Conservation (phyloP, 92 coral and sea anemone genomes). For the Plumapathes pennacea region DNA sequence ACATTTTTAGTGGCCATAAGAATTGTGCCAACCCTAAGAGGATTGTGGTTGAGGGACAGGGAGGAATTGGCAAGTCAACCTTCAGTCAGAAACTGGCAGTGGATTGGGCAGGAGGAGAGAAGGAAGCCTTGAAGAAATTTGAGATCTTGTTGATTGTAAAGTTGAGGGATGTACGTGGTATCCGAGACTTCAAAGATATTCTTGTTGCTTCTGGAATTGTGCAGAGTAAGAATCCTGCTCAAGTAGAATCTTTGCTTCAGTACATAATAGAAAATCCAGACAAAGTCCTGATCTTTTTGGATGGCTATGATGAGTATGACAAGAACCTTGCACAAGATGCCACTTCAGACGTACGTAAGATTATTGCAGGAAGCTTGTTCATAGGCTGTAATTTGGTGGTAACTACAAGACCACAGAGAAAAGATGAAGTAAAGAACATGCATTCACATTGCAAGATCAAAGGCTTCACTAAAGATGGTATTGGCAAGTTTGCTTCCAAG, state of each 20-base stretch:
- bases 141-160: slow-evolving; percentile 4
- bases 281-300: slow-evolving; percentile 11
- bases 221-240: not conserved
- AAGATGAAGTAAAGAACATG: not conserved
- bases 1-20: not conserved
- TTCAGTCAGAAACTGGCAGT: slow-evolving; percentile 23
- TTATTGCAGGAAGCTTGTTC: slow-evolving; percentile 1
- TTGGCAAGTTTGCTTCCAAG: not conserved
- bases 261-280: slow-evolving; percentile 16
- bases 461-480: not conserved
- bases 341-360: not conserved
- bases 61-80: slow-evolving; percentile 15
- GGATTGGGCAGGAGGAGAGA: slow-evolving; percentile 13
- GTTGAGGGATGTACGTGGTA: slow-evolving; percentile 10
- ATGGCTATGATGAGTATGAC: slow-evolving; percentile 17
- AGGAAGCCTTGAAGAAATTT: not conserved
- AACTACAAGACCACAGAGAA: slow-evolving; percentile 3
- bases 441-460: slow-evolving; percentile 6
- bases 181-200: not conserved
- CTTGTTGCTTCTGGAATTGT: not conserved
- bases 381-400: slow-evolving; percentile 2
- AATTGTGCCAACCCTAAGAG: not conserved
- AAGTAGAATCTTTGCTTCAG: not conserved
- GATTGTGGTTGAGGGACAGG: slow-evolving; percentile 13
- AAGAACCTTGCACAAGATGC: not conserved